Percentiles rank a stretch among this genome's conserved stretches.
These are phyloP conservation scores for Anorthoa munda DNA, from an alignment of 2,888 invertebrate species.

Conservation along the genomic window DNA sequence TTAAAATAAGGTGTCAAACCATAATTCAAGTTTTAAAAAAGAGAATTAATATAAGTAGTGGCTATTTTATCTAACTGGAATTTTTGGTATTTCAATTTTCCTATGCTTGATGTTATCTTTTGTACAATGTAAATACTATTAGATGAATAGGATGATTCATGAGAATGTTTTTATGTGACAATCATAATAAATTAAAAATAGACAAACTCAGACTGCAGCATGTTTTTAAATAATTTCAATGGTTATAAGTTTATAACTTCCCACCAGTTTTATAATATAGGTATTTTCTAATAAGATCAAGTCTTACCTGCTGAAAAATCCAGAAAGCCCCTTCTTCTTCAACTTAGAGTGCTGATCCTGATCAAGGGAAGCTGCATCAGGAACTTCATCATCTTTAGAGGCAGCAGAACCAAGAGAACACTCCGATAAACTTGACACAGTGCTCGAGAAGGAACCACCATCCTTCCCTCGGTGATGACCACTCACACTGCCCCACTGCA, in stretches of 20 bases:
- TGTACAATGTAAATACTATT: constrained; percentile 8
- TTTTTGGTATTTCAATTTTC: constrained; percentile 1
- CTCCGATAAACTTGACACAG: constrained; percentile 93
- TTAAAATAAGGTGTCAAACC: not conserved
- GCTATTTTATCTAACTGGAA: not conserved
- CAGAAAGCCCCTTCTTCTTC: constrained; percentile 91
- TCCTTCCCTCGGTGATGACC: constrained; percentile 91
- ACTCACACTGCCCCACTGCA: constrained; percentile 87
- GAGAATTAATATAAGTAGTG: not conserved
- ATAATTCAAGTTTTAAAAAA: not conserved
- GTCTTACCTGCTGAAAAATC: constrained; percentile 92
- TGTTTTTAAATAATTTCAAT: constrained; percentile 16
- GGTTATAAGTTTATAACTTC: not conserved
- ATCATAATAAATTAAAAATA: constrained; percentile 20
- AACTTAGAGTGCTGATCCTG: constrained; percentile 84
- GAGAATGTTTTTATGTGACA: constrained; percentile 14
- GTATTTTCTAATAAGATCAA: not conserved
- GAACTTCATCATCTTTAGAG: constrained; percentile 88
- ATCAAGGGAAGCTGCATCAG: constrained; percentile 73
- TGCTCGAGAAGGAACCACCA: constrained; percentile 93
- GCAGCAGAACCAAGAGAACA: constrained; percentile 92
- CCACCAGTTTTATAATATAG: not conserved
- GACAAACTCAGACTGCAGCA: not conserved
- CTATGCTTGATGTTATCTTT: constrained; percentile 6
- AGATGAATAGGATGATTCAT: constrained; percentile 26